Evolutionary conservation across 1,140 invertebrate genomes (phyloP), one percentile per base, ranked within the genome.

Genomic region (Drosophila varians): DNA sequence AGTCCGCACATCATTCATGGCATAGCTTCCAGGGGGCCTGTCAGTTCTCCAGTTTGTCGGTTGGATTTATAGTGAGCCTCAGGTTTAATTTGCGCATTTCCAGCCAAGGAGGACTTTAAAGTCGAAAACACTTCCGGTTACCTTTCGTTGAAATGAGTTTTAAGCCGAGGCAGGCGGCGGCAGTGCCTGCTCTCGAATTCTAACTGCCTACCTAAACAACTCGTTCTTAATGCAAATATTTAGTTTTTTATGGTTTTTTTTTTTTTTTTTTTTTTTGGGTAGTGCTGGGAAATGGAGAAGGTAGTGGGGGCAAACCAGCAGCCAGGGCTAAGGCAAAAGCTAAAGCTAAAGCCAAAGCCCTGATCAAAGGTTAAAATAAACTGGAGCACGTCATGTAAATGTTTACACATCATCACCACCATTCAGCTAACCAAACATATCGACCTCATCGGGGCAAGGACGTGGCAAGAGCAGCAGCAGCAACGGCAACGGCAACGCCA

Each of bases 351-450:
- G 23, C 68, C 45, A 38, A 16, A 58, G 34, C 43, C 47, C 72
- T 72, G 82, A 87, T 87, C 82, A 87, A 87, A 87, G 82, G 82
- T 87, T 87, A 87, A 87, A 87, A 87, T 87, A 87, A 87, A 87
- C 82, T 87, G 82, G 82, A 86, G 77, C 82, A 87, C 82, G 82
- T 87, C 82, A 87, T 87, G 82, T 87, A 87, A 87, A 87, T 87
- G 82, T 87, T 87, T 87, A 87, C 82, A 87, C 82, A 87, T 87
- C 82, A 87, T 87, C 82, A 87, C 82, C 82, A 87, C 87, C 82
- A 87, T 87, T 87, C 82, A 87, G 82, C 82, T 87, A 87, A 87
- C 82, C 82, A 87, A 87, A 87, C 82, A 87, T 87, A 87, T 87
- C 82, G 82, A 87, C 83, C 82, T 82, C 83, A 87, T 87, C 83